These are phyloP conservation scores for Pediacus dermestoides DNA, from an alignment of 2,888 invertebrate genomes.

Conservation along the genomic window DNA sequence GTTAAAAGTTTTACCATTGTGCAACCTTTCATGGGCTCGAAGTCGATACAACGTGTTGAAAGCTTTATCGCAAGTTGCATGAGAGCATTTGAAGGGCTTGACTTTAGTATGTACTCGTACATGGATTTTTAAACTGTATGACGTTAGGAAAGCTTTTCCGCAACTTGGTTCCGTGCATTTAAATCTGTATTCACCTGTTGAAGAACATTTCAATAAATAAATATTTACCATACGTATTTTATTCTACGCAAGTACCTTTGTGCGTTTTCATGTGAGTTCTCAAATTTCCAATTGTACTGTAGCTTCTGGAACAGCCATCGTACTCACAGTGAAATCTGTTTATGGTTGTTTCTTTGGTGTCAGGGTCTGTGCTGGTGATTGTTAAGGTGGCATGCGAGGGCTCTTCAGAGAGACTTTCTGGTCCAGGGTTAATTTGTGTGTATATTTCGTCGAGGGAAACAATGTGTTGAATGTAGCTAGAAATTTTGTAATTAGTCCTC, in stretches of 20 bases:
- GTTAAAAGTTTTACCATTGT: constrained; percentile 93
- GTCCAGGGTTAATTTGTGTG: constrained; percentile 65
- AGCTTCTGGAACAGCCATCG: constrained; percentile 81
- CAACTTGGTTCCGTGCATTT: constrained; percentile 84
- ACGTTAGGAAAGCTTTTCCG: constrained; percentile 90
- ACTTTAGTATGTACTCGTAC: constrained; percentile 89
- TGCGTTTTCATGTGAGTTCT: constrained; percentile 95
- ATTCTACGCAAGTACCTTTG: constrained; percentile 63
- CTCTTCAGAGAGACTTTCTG: constrained; percentile 61
- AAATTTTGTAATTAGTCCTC: constrained; percentile 30
- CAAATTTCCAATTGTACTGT: constrained; percentile 91
- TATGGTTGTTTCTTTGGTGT: constrained; percentile 56
- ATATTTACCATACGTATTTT: constrained; percentile 4
- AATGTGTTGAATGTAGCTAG: constrained; percentile 66
- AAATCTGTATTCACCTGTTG: constrained; percentile 89
- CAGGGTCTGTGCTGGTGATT: constrained; percentile 61
- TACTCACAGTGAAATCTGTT: constrained; percentile 84
- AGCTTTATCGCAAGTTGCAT: constrained; percentile 81
- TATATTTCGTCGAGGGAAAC: constrained; percentile 67
- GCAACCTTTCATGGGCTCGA: constrained; percentile 85
- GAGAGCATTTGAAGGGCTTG: constrained; percentile 86
- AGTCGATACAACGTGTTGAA: constrained; percentile 93
- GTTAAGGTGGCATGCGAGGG: constrained; percentile 67
- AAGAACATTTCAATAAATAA: constrained; percentile 1
- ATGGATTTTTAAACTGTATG: constrained; percentile 93